phyloP scores from a whole-genome alignment of 2,113 vertebrate genomes.

The Potamarius usumacintae region DNA sequence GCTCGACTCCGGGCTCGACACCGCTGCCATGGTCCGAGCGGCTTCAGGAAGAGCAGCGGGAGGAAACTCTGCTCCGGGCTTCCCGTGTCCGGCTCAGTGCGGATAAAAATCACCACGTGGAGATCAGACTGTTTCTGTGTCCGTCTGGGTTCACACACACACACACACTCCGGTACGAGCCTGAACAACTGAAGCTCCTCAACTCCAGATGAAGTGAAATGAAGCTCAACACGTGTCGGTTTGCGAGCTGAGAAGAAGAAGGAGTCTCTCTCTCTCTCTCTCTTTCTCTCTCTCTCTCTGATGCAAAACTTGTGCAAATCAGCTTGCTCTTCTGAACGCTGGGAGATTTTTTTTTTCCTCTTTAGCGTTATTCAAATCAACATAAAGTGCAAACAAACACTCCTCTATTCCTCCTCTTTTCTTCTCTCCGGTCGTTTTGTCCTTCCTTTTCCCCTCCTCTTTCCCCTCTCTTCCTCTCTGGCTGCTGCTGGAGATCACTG shows the following conservation, averaged over 20 bases:
- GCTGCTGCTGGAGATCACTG: conserved; percentile 5
- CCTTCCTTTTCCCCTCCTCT: conserved; percentile 47
- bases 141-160: not conserved
- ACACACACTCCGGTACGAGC: not conserved
- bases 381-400: conserved; percentile 34
- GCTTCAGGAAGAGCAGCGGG: not conserved
- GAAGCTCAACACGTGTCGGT: conserved; percentile 41
- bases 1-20: conserved; percentile 80
- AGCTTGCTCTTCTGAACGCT: not conserved
- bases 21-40: conserved; percentile 76
- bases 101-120: conserved; percentile 39
- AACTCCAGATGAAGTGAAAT: not conserved
- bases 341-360: not conserved
- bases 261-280: not conserved
- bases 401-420: conserved; percentile 28
- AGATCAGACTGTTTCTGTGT: not conserved
- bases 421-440: conserved; percentile 43
- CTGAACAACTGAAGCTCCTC: not conserved
- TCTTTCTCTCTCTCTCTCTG: not conserved
- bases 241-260: not conserved
- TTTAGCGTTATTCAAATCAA: conserved; percentile 25
- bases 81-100: conserved; percentile 33
- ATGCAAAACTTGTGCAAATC: conserved; percentile 21
- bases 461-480: conserved; percentile 21
- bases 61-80: conserved; percentile 27